These are phyloP conservation scores for Chanos chanos DNA, from an alignment of 2,797 vertebrate species.

Conservation along the genomic window DNA sequence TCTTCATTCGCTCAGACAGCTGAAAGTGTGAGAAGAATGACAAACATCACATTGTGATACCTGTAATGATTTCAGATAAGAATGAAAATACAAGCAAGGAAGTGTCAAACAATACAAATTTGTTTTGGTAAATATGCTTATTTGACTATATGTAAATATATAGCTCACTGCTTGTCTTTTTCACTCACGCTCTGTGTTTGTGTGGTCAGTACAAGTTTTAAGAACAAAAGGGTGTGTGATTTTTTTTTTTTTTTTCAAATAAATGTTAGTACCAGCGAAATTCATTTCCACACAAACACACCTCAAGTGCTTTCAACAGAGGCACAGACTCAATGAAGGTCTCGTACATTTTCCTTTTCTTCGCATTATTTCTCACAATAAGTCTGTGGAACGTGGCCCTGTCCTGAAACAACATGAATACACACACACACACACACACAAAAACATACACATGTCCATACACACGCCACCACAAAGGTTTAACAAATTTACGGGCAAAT, in stretches of 20 bases:
- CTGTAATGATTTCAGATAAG: background rate
- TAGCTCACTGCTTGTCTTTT: no score
- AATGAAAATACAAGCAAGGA: background rate
- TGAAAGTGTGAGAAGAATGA: conserved; percentile 44
- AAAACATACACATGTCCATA: background rate
- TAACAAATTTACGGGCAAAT: no score
- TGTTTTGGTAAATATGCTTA: no score
- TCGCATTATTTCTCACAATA: conserved; percentile 92
- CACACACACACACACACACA: background rate
- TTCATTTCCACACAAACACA: conserved; percentile 46
- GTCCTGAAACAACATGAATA: conserved; percentile 74
- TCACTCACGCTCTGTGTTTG: no score
- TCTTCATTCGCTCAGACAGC: conserved; percentile 92
- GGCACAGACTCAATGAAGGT: conserved; percentile 91
- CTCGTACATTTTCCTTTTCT: conserved; percentile 88
- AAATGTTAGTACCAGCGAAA: background rate
- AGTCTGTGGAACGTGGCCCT: conserved; percentile 91
- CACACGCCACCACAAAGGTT: background rate
- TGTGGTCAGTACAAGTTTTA: no score
- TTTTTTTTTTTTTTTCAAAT: no score
- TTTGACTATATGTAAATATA: no score
- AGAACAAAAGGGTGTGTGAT: no score
- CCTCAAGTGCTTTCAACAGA: conserved; percentile 89
- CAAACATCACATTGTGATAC: no score
- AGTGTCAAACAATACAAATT: no score